These are phyloP conservation scores for Budorcas taxicolor DNA, from an alignment of 2,113 vertebrate genomes.

Conservation along the genomic window DNA sequence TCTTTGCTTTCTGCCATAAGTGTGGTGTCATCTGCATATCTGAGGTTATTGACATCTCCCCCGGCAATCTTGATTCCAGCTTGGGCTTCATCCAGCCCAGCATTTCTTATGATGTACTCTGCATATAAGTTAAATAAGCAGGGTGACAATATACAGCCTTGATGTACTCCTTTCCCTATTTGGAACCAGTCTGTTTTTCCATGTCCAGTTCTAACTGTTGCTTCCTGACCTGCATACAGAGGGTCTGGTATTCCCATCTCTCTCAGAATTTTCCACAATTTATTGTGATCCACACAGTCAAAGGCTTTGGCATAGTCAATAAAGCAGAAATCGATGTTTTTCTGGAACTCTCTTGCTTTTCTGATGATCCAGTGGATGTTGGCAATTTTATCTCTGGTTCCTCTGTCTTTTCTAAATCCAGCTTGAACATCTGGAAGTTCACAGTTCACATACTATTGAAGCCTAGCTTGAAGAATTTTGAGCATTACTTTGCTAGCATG, in stretches of 20 bases:
- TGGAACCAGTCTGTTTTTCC: not conserved
- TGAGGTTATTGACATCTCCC: not conserved
- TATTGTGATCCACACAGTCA: not conserved
- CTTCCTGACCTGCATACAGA: not conserved
- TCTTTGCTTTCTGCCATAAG: not conserved
- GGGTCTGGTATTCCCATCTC: not conserved
- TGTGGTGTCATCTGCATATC: not conserved
- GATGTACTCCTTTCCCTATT: not conserved
- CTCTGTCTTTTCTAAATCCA: not conserved
- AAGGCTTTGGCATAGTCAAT: not conserved
- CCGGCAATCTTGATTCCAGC: not conserved
- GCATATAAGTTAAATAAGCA: not conserved
- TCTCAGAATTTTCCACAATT: not conserved
- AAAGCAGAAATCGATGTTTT: not conserved
- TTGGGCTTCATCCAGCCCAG: not conserved
- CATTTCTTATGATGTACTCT: not conserved
- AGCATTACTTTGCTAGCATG: not conserved
- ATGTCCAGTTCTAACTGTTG: not conserved
- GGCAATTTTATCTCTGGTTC: not conserved
- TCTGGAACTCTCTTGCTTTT: not conserved
- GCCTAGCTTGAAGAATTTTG: not conserved
- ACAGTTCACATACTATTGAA: not conserved
- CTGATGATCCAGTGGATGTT: rapidly evolving
- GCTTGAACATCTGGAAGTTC: not conserved
- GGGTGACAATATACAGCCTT: not conserved